Conservation (phyloP, 1,140 invertebrate species). For the Pteromalus puparum region DNA sequence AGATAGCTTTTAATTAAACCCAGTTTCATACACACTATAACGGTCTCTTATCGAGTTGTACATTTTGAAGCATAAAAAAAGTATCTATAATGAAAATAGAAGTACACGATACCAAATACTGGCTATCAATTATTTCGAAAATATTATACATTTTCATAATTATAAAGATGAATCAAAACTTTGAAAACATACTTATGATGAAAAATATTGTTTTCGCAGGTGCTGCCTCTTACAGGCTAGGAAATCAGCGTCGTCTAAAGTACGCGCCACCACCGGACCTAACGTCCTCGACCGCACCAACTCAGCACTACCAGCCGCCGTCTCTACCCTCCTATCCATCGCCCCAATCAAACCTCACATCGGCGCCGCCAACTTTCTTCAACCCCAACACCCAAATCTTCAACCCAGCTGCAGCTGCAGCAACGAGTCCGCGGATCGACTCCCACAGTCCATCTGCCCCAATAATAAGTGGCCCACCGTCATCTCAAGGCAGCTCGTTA, state of each 20-base stretch:
- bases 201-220: slow-evolving; percentile 55
- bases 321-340: slow-evolving; percentile 37
- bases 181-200: not conserved
- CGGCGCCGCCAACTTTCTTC: slow-evolving; percentile 51
- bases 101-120: too few species aligned
- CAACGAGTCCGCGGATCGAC: slow-evolving; percentile 24
- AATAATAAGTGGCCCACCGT: slow-evolving; percentile 51
- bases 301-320: not conserved
- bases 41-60: too few species aligned
- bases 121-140: too few species aligned
- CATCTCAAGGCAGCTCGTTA: slow-evolving; percentile 56
- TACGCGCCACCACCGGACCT: slow-evolving; percentile 71
- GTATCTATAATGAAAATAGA: too few species aligned
- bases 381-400: slow-evolving; percentile 35
- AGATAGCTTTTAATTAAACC: too few species aligned
- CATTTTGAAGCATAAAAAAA: too few species aligned
- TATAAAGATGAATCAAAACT: too few species aligned
- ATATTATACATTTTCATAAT: too few species aligned
- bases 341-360: slow-evolving; percentile 19
- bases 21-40: too few species aligned
- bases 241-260: slow-evolving; percentile 70
- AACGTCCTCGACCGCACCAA: slow-evolving; percentile 42
- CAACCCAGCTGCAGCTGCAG: slow-evolving; percentile 11
- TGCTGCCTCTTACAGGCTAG: slow-evolving; percentile 67
- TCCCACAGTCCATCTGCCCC: slow-evolving; percentile 45